phyloP scores from a whole-genome alignment of 1,140 invertebrate species.

The Lycorma delicatula region DNA sequence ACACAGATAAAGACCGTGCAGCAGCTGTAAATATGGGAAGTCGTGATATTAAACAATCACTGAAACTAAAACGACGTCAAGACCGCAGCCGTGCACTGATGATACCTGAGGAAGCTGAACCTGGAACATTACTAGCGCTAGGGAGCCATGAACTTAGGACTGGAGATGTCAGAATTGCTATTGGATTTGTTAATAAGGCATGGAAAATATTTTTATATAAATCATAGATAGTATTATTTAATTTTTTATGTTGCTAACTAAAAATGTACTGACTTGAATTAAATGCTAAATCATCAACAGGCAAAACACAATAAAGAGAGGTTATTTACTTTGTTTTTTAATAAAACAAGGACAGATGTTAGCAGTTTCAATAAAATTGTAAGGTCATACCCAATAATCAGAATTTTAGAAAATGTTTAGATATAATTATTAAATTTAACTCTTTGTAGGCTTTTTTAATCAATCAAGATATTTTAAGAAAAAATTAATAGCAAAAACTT shows the following conservation, averaged over 20 bases:
- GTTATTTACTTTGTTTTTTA: no score
- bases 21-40: slow-evolving; percentile 75
- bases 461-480: no score
- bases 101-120: slow-evolving; percentile 69
- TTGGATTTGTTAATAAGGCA: slow-evolving; percentile 73
- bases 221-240: not conserved
- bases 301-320: no score
- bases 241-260: not conserved
- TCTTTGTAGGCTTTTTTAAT: no score
- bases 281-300: no score
- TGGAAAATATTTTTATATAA: not conserved
- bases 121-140: slow-evolving; percentile 60
- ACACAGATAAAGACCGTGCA: slow-evolving; percentile 83
- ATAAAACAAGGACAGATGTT: no score
- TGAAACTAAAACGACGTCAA: slow-evolving; percentile 68
- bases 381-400: no score
- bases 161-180: slow-evolving; percentile 57
- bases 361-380: no score
- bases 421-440: no score
- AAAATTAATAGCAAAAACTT: no score
- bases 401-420: no score
- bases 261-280: no score
- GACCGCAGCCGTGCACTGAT: slow-evolving; percentile 62
- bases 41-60: slow-evolving; percentile 73
- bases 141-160: slow-evolving; percentile 63